Evolutionary conservation across 2,797 vertebrate genomes (phyloP), one percentile per base, ranked within the genome.

Genomic region (Alosa sapidissima): DNA sequence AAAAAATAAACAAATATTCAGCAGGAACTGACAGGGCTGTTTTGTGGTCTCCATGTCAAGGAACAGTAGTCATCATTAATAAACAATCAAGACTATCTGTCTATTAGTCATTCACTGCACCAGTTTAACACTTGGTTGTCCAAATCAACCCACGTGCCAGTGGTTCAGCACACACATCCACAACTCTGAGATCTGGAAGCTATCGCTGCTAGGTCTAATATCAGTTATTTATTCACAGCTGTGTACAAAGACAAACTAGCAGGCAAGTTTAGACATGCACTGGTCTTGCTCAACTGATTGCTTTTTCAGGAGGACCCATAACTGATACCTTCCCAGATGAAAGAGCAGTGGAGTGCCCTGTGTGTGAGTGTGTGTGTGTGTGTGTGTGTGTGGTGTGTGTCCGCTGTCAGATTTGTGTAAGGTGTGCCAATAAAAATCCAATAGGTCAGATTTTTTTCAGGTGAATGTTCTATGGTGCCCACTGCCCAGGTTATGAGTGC

Each of bases 31-130:
- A 48, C 51, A 82, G 60, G 1, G n/a, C 58, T 48, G n/a, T 24
- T 86, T 81, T 81, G 28, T 58, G 52, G 54, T 49, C 55, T 28
- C 51, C 33, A 49, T 58, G 28, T 36, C 51, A 45, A 62, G 78
- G n/a, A 65, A 65, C 60, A 65, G 60, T n/a, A 33, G 9, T 28
- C 24, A 10, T 65, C 62, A 10, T 65, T 65, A 10, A 28, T 33
- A 1, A 65, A 11, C 62, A 65, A 65, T 65, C 62, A 11, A 8
- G 60, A 62, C 19, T 24, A 21, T 10, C 21, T n/a, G 58, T 7
- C 62, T 13, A 10, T 28, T 10, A 11, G 55, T 21, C 19, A 4
- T 19, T 58, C 55, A 6, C 19, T 58, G 13, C 54, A 54, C 3
- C 52, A 14, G 60, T 7, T 62, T 1, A 62, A 62, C n/a, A 2